Evolutionary conservation across 2,113 vertebrate species (phyloP).

Genomic region (Hymenochirus boettgeri): DNA sequence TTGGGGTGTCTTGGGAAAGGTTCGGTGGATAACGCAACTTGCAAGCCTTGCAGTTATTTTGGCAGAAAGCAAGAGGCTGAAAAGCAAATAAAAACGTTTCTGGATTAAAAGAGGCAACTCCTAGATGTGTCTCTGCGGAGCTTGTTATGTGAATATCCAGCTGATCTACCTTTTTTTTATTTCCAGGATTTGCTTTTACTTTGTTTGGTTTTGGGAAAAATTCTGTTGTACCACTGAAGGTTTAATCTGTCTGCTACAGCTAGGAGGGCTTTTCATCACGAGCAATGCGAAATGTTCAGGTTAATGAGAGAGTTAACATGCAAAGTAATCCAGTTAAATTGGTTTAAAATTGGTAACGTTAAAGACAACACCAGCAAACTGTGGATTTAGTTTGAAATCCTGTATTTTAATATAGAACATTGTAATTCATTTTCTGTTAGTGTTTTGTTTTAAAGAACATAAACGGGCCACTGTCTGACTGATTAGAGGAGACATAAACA

Average conservation of each 20-base stretch:
- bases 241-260: slow-evolving; percentile 47
- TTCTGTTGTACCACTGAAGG: slow-evolving; percentile 48
- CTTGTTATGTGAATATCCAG: slow-evolving; percentile 64
- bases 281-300: slow-evolving; percentile 43
- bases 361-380: too few species aligned
- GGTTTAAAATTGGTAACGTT: slow-evolving; percentile 34
- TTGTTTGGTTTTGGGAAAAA: slow-evolving; percentile 45
- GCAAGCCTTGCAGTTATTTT: slow-evolving; percentile 68
- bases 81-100: slow-evolving; percentile 52
- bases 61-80: slow-evolving; percentile 50
- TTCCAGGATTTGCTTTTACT: slow-evolving; percentile 54
- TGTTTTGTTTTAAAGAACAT: too few species aligned
- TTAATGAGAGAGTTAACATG: slow-evolving; percentile 47
- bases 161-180: slow-evolving; percentile 52
- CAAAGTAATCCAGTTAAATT: slow-evolving; percentile 48
- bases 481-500: too few species aligned
- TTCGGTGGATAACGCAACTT: slow-evolving; percentile 64
- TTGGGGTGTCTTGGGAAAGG: slow-evolving; percentile 87
- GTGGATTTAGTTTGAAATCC: too few species aligned
- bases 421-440: too few species aligned
- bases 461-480: too few species aligned
- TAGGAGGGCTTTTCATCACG: slow-evolving; percentile 46
- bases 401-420: too few species aligned
- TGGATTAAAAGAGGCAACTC: slow-evolving; percentile 62
- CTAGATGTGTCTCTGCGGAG: slow-evolving; percentile 61